Evolutionary conservation across 2,113 vertebrate species (phyloP).

Genomic region (Sylvia atricapilla): DNA sequence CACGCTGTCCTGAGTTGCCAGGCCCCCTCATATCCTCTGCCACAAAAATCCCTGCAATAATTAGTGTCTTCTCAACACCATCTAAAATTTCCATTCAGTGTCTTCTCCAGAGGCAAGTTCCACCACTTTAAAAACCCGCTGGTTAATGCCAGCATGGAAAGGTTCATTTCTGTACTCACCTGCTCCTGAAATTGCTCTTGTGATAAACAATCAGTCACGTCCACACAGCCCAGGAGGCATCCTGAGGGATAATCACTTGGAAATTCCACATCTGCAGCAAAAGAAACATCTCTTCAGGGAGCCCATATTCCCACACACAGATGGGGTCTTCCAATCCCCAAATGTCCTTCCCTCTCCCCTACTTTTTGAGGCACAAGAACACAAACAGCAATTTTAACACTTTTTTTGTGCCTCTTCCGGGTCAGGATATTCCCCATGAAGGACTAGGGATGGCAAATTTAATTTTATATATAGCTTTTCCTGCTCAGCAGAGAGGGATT

Average conservation of each 20-base stretch:
- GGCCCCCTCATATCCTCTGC: not conserved
- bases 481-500: not conserved
- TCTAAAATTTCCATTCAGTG: not conserved
- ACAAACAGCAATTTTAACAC: not conserved
- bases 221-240: constrained; percentile 91
- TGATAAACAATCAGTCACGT: constrained; percentile 86
- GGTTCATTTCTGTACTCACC: constrained; percentile 73
- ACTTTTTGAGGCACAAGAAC: not conserved
- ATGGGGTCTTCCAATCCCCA: not conserved
- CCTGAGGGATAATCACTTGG: constrained; percentile 90
- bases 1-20: not conserved
- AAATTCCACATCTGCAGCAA: constrained; percentile 82
- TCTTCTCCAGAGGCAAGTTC: not conserved
- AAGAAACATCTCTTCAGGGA: constrained; percentile 12
- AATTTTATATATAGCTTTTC: not conserved
- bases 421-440: not conserved
- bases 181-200: constrained; percentile 91
- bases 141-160: not conserved
- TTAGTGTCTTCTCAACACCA: not conserved
- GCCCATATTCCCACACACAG: not conserved
- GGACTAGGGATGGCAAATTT: not conserved
- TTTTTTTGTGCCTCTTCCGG: not conserved
- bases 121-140: not conserved
- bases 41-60: not conserved
- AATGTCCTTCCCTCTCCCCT: not conserved